A percentile compares a stretch with the other conserved stretches of the same genome.
phyloP scores from a whole-genome alignment of 2,113 vertebrate genomes.

The Lophotis ruficrista region DNA sequence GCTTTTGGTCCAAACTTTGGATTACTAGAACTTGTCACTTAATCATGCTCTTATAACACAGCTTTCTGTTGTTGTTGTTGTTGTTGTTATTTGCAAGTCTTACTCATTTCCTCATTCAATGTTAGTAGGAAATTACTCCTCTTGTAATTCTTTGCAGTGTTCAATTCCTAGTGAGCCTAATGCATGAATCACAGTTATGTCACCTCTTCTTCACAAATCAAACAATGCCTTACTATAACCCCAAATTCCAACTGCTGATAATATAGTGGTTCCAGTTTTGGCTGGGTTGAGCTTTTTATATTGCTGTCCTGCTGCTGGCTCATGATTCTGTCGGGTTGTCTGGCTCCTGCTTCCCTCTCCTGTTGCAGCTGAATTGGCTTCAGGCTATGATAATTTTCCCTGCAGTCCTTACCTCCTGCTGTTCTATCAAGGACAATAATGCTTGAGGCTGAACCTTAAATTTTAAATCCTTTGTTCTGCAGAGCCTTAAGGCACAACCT shows the following conservation, averaged over 20 bases:
- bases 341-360: slow-evolving; percentile 26
- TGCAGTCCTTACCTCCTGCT: slow-evolving; percentile 28
- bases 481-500: slow-evolving; percentile 28
- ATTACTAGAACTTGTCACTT: not conserved
- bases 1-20: not conserved
- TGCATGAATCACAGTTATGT: not conserved
- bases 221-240: not conserved
- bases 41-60: not conserved
- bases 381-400: slow-evolving; percentile 51
- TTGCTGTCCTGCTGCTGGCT: slow-evolving; percentile 23
- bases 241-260: not conserved
- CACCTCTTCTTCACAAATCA: not conserved
- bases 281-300: not conserved
- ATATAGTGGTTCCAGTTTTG: not conserved
- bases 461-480: not conserved
- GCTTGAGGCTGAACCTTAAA: slow-evolving; percentile 43
- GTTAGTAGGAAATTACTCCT: not conserved
- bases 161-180: not conserved
- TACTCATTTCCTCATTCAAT: not conserved
- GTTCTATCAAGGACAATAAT: slow-evolving; percentile 43
- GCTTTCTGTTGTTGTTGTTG: not conserved
- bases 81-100: not conserved
- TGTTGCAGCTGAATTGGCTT: slow-evolving; percentile 55
- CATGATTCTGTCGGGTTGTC: not conserved
- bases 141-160: not conserved